Percentiles rank a stretch among this genome's conserved stretches.
Conservation (phyloP, 2,113 vertebrate species). For the Chlamydotis undulata region DNA sequence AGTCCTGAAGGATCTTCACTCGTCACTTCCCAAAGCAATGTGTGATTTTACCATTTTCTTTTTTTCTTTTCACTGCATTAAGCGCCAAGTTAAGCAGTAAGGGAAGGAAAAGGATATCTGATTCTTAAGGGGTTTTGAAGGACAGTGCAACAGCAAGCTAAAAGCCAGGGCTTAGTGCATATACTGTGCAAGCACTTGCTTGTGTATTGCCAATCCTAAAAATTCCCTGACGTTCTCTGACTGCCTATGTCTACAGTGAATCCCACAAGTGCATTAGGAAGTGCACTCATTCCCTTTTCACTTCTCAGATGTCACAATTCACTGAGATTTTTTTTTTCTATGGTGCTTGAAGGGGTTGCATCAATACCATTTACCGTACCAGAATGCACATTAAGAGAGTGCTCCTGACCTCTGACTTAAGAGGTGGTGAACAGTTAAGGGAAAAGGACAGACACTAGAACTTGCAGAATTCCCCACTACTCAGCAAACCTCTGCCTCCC, state of each 20-base stretch:
- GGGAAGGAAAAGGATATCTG: not conserved
- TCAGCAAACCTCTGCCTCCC: conserved; percentile 21
- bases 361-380: not conserved
- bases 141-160: not conserved
- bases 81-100: not conserved
- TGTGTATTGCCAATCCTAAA: not conserved
- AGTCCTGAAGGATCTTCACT: not conserved
- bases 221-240: not conserved
- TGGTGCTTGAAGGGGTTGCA: not conserved
- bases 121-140: not conserved
- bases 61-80: not conserved
- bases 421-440: not conserved
- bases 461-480: not conserved
- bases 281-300: not conserved
- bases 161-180: not conserved
- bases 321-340: not conserved
- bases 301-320: not conserved
- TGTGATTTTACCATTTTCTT: not conserved
- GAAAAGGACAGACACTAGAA: conserved; percentile 21
- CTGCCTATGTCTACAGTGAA: not conserved
- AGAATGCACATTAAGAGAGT: not conserved
- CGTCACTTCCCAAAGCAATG: not conserved
- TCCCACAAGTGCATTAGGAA: not conserved
- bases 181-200: not conserved
- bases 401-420: not conserved